A percentile compares a stretch with the other conserved stretches of the same genome.
Conservation (phyloP, 2,113 vertebrate species). For the Amphiprion ocellaris region DNA sequence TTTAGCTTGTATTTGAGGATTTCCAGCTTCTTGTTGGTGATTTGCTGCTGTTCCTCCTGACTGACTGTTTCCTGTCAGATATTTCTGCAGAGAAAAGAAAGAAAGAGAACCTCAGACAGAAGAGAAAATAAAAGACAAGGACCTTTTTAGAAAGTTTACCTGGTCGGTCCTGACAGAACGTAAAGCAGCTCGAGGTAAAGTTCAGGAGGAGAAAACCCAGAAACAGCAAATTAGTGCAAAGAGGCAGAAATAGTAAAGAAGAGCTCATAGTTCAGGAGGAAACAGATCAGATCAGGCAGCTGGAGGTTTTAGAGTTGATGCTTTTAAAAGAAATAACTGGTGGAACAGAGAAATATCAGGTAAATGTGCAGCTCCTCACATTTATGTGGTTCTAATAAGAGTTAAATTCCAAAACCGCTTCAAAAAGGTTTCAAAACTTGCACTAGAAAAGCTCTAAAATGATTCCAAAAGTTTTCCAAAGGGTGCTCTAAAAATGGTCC, state of each 20-base stretch:
- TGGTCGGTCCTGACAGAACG: neutral
- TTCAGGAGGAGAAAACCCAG: conserved; percentile 16
- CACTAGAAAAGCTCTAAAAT: no score
- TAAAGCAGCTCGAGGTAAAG: neutral
- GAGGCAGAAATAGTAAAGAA: conserved; percentile 7
- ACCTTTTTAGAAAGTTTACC: neutral
- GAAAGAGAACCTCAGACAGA: neutral
- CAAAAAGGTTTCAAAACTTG: no score
- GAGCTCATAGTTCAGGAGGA: conserved; percentile 5
- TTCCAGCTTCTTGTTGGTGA: neutral
- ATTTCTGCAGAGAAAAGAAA: neutral
- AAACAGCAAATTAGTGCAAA: conserved; percentile 38
- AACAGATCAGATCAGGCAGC: neutral
- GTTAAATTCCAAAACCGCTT: no score
- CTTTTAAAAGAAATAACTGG: no score
- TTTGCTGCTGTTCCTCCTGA: neutral
- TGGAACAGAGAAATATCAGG: no score
- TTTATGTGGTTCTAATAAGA: no score
- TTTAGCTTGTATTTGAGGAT: neutral
- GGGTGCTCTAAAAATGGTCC: no score
- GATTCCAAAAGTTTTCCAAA: no score
- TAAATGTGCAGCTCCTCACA: no score
- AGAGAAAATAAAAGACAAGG: neutral
- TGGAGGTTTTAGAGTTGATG: no score
- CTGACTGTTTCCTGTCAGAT: neutral